Conservation (phyloP, 2,113 vertebrate species). For the Campylomormyrus tamandua region DNA sequence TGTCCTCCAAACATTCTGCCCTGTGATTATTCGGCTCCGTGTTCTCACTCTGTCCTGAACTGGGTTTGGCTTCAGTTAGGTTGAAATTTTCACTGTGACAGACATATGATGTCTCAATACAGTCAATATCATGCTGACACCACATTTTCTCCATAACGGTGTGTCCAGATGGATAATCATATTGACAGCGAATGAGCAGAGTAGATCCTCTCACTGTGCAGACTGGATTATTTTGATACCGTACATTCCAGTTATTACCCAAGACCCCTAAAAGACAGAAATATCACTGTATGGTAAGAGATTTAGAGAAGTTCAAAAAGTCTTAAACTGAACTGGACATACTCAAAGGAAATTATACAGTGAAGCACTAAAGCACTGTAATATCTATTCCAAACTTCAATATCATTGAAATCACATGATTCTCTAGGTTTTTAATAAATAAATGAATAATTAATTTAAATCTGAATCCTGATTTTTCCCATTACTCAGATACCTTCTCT, state of each 20-base stretch:
- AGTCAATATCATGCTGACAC: background rate
- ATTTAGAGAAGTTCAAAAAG: background rate
- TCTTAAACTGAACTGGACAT: background rate
- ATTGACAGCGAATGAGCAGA: conserved; percentile 24
- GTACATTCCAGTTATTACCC: background rate
- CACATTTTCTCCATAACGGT: background rate
- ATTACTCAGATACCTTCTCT: too few relatives aligned
- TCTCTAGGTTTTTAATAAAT: background rate
- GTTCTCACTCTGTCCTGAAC: background rate
- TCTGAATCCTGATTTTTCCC: background rate
- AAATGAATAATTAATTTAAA: background rate
- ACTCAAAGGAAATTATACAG: background rate
- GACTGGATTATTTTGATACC: background rate
- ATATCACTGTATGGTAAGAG: background rate
- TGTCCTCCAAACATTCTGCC: conserved; percentile 13
- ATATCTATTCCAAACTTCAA: background rate
- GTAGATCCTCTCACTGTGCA: conserved; percentile 28
- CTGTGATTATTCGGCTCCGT: background rate
- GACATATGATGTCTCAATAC: background rate
- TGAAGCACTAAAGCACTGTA: background rate
- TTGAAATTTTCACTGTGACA: background rate
- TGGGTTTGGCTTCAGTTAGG: background rate
- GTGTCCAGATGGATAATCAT: background rate
- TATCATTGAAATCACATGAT: background rate
- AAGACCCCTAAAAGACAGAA: conserved; percentile 5